Evolutionary conservation across 2,888 invertebrate species (phyloP).

Genomic region (Polydrusus tereticollis): DNA sequence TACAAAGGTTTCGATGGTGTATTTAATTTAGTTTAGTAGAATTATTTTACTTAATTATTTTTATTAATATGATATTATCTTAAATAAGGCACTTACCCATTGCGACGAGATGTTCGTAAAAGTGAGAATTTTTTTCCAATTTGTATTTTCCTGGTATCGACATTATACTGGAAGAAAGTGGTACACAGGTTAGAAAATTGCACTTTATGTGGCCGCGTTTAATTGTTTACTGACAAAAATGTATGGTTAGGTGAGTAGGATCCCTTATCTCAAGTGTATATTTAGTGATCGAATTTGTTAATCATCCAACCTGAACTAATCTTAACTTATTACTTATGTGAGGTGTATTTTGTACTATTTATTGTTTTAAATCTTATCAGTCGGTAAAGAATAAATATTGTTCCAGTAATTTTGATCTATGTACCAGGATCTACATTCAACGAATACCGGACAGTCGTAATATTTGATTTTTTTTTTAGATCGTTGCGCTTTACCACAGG

Average conservation of each 20-base stretch:
- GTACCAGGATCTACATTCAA: no score
- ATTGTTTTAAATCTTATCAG: no score
- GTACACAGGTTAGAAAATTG: background rate
- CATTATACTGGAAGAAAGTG: conserved; percentile 33
- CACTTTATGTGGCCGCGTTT: background rate
- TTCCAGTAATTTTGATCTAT: no score
- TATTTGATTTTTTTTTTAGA: no score
- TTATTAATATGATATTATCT: background rate
- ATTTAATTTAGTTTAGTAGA: no score
- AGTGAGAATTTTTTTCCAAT: conserved; percentile 53
- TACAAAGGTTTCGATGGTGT: no score
- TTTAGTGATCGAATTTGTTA: conserved; percentile 2
- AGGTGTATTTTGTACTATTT: no score
- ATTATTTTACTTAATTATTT: no score
- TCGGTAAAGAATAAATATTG: no score
- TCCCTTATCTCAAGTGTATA: conserved; percentile 11
- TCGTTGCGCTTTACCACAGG: no score
- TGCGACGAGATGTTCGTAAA: conserved; percentile 54
- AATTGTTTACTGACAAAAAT: conserved; percentile 5
- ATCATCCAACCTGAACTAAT: background rate
- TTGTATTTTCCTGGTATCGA: conserved; percentile 52
- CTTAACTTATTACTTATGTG: background rate
- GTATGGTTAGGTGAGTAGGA: conserved; percentile 1
- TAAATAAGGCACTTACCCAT: conserved; percentile 51
- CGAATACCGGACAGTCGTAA: no score